Percentiles rank a stretch among this genome's conserved stretches.
phyloP scores from a whole-genome alignment of 2,888 invertebrate species.

The Chydorus sphaericus region DNA sequence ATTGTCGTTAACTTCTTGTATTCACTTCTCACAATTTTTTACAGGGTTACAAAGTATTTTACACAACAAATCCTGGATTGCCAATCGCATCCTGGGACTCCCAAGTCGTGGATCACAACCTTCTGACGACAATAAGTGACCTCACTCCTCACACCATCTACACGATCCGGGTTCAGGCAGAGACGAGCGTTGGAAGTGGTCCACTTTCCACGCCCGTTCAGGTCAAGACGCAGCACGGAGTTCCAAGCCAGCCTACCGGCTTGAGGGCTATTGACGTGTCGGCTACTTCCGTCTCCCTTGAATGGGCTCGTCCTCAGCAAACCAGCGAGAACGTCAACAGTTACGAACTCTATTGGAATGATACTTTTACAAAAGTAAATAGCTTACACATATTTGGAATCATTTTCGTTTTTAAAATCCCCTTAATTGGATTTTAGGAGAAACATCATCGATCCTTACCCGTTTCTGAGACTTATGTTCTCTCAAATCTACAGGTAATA shows the following conservation, averaged over 20 bases:
- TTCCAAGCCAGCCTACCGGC: conserved; percentile 89
- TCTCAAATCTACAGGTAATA: conserved; percentile 74
- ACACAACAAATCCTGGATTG: conserved; percentile 75
- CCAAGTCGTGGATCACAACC: conserved; percentile 84
- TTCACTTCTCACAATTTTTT: conserved; percentile 12
- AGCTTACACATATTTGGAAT: too few species aligned
- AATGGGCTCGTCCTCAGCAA: conserved; percentile 84
- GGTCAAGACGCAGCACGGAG: conserved; percentile 92
- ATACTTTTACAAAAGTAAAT: conserved; percentile 75
- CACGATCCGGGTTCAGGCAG: conserved; percentile 83
- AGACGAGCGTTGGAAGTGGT: conserved; percentile 86
- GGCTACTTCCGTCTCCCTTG: conserved; percentile 76
- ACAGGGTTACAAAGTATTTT: conserved; percentile 94
- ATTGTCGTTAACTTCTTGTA: not conserved
- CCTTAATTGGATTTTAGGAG: too few species aligned
- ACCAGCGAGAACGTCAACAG: conserved; percentile 84
- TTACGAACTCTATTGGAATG: conserved; percentile 95
- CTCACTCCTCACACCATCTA: conserved; percentile 83
- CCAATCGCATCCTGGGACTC: conserved; percentile 82
- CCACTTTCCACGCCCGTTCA: conserved; percentile 93
- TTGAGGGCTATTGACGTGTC: conserved; percentile 72
- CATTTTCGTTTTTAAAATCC: too few species aligned
- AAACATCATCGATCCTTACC: conserved; percentile 70
- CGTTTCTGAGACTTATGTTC: conserved; percentile 66
- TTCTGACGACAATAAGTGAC: conserved; percentile 81